Conservation (phyloP, 2,888 invertebrate genomes). For the Hirtodrosophila cameraria region DNA sequence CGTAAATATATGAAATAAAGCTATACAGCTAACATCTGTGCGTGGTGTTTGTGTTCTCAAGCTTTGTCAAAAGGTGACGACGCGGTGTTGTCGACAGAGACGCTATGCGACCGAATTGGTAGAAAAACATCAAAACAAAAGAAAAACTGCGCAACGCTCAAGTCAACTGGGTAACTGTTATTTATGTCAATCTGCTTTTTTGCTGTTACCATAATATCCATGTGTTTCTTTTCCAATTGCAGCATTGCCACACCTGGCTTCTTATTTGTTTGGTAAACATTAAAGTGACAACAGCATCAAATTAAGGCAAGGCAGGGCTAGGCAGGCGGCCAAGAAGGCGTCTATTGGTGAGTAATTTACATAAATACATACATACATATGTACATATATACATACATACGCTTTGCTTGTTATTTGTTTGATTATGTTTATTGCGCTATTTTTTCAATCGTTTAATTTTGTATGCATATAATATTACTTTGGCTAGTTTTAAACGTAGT, state of each 20-base stretch:
- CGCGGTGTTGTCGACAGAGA: constrained; percentile 61
- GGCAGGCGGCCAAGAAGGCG: constrained; percentile 21
- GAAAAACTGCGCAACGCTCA: constrained; percentile 19
- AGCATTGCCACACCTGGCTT: constrained; percentile 8
- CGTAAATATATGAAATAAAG: neutral
- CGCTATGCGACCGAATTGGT: constrained; percentile 62
- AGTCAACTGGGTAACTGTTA: constrained; percentile 27
- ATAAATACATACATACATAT: neutral
- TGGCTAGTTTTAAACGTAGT: constrained; percentile 11
- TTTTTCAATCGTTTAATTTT: constrained; percentile 3
- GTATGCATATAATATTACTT: neutral
- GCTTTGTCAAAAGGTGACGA: no score
- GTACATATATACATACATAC: constrained; percentile 9
- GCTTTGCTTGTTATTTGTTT: constrained; percentile 34
- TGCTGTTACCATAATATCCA: constrained; percentile 6
- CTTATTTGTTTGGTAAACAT: constrained; percentile 49
- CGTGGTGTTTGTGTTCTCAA: neutral
- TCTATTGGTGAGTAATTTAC: constrained; percentile 38
- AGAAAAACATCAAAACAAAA: constrained; percentile 40
- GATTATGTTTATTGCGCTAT: neutral
- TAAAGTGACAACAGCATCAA: constrained; percentile 19
- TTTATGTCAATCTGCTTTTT: constrained; percentile 18
- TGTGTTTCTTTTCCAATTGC: constrained; percentile 20
- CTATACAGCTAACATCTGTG: neutral
- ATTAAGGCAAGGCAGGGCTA: constrained; percentile 32